phyloP scores from a whole-genome alignment of 2,888 invertebrate species.

The Habroteleia sp. region DNA sequence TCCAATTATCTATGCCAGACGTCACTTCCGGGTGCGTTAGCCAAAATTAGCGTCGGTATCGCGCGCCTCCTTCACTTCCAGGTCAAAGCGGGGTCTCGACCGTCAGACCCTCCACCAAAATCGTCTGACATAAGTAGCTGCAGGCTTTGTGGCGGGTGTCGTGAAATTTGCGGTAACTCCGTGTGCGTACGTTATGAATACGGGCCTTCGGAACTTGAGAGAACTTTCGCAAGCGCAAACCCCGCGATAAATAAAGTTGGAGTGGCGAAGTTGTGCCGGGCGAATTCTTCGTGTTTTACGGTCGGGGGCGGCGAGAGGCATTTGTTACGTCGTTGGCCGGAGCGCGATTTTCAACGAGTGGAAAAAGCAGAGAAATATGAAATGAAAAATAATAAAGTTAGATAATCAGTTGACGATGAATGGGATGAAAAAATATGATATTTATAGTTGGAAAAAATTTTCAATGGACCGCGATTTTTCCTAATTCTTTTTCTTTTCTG shows the following conservation, averaged over 20 bases:
- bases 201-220: conserved; percentile 40
- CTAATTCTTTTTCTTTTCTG: too few species aligned
- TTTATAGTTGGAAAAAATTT: conserved; percentile 1
- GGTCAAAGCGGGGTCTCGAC: conserved; percentile 25
- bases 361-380: conserved; percentile 2
- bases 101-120: conserved; percentile 14
- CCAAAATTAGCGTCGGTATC: conserved; percentile 18
- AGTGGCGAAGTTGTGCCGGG: conserved; percentile 41
- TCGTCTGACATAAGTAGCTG: conserved; percentile 50
- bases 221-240: conserved; percentile 36
- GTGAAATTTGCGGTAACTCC: conserved; percentile 48
- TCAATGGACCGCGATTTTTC: neutral
- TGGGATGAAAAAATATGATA: neutral
- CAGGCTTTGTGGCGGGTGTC: conserved; percentile 48
- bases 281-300: conserved; percentile 42
- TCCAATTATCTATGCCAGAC: conserved; percentile 2
- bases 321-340: conserved; percentile 25
- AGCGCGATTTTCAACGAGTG: conserved; percentile 18
- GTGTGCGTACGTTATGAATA: conserved; percentile 51
- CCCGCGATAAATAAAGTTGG: conserved; percentile 57
- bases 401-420: neutral
- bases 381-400: conserved; percentile 18
- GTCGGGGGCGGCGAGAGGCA: conserved; percentile 18
- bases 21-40: conserved; percentile 7
- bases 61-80: conserved; percentile 1